Percentiles rank a stretch among this genome's conserved stretches.
Conservation (phyloP, 2,113 vertebrate species). For the Chitala chitala region DNA sequence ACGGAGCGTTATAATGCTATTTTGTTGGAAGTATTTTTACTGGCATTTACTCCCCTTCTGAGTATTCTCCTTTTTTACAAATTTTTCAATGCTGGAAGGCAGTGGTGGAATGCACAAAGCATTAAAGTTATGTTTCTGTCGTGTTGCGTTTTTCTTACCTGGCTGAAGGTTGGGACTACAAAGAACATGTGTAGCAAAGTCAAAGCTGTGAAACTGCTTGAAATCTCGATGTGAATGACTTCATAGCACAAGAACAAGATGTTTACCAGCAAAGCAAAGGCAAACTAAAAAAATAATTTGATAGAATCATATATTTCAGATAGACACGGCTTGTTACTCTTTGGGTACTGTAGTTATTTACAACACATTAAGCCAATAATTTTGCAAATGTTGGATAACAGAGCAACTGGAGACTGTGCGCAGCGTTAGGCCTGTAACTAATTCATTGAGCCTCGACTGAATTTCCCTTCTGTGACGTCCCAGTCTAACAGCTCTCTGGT, state of each 20-base stretch:
- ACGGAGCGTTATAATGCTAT: background rate
- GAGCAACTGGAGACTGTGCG: too few species aligned
- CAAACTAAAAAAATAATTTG: background rate
- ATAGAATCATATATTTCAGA: background rate
- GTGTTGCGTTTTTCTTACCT: background rate
- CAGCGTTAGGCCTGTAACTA: slow-evolving; percentile 11
- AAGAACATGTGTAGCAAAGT: background rate
- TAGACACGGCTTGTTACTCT: background rate
- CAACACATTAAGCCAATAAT: background rate
- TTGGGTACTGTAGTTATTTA: background rate
- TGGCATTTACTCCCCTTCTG: background rate
- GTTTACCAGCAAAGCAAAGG: background rate
- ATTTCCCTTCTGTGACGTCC: background rate
- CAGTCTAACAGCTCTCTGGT: background rate
- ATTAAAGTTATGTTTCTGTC: background rate
- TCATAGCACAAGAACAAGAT: background rate
- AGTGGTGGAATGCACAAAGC: background rate
- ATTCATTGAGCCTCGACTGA: background rate
- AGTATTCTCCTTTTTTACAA: background rate
- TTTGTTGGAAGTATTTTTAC: background rate
- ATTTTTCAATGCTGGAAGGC: background rate
- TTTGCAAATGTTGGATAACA: too few species aligned
- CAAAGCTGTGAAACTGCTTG: too few species aligned
- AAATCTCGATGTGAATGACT: background rate
- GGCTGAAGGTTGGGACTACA: background rate